phyloP scores from a whole-genome alignment of 2,888 invertebrate genomes.

The Apamea crenata region DNA sequence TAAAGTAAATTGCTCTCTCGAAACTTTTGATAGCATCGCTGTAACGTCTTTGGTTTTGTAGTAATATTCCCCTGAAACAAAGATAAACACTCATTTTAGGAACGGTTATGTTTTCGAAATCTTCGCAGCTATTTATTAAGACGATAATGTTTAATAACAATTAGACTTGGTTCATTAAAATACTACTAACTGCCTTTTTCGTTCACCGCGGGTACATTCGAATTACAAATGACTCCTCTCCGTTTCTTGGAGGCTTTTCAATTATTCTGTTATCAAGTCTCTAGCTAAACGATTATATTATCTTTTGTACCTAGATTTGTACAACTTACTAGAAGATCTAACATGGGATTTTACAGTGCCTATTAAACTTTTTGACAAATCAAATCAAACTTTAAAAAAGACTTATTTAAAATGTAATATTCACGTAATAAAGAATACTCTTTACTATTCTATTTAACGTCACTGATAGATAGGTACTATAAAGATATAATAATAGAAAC shows the following conservation, averaged over 20 bases:
- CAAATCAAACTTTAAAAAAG: neutral
- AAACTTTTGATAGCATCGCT: slow-evolving; percentile 97
- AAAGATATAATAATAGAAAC: slow-evolving; percentile 4
- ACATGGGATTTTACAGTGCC: neutral
- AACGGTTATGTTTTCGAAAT: slow-evolving; percentile 23
- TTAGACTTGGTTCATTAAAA: slow-evolving; percentile 13
- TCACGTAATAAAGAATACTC: neutral
- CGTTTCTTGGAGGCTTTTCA: slow-evolving; percentile 3
- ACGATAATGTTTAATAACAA: slow-evolving; percentile 20
- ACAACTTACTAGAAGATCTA: neutral
- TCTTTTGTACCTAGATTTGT: neutral
- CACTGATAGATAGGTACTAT: neutral
- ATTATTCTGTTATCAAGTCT: slow-evolving; percentile 17
- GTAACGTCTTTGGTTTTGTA: slow-evolving; percentile 96
- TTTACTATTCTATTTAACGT: neutral
- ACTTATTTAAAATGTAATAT: neutral
- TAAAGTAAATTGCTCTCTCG: slow-evolving; percentile 97
- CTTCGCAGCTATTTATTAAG: slow-evolving; percentile 21
- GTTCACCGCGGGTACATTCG: neutral
- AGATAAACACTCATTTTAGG: slow-evolving; percentile 67
- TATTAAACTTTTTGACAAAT: neutral
- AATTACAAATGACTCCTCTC: neutral
- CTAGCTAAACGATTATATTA: neutral
- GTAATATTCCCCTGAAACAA: slow-evolving; percentile 96
- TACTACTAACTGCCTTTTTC: slow-evolving; percentile 8